Base-by-base conservation (phyloP, 2,888 invertebrate genomes). In the Sepioteuthis lessoniana region DNA sequence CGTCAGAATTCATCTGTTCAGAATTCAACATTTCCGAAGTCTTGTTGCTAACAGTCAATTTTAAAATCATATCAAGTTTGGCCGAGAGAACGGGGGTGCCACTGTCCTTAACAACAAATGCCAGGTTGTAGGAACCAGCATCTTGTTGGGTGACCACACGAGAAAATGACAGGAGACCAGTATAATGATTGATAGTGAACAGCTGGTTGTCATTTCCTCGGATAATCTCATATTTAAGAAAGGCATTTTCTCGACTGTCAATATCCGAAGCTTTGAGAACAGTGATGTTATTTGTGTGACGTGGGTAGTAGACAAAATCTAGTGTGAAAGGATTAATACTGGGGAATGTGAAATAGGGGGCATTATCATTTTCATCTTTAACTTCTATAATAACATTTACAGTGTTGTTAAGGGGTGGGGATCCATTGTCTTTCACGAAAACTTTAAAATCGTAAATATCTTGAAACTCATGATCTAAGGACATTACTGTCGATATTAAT, bases 81-180 rank as follows among this genome's bases (percentile, higher is more conserved):
- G 76, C 76, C n/a, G 76, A 76, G n/a, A 76, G 76, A 16, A 76
- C 76, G 3, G 76, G 76, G n/a, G 76, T 76, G 76, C 76, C 76
- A 3, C 76, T 76, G 76, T 76, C 76, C n/a, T 76, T 76, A 4
- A 76, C 76, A 35, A 76, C 76, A 76, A 76, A 76, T n/a, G n/a
- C 76, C 4, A 76, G n/a, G n/a, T 76, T 76, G 76, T 76, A 76
- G 13, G 76, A 76, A 13, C 76, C 76, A 1, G 76, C 76, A 35
- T 76, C 76, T n/a, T 76, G 76, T n/a, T 76, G 76, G 76, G 76
- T 76, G 76, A 76, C n/a, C 76, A 76, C 76, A n/a, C 76, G 76
- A 4, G n/a, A n/a, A n/a, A 76, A 76, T 3, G 76, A 76, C 76
- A 76, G n/a, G 76, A 76, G 76, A 76, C 76, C 76, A n/a, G 76